Percentiles rank a stretch among this genome's conserved stretches.
Conservation (phyloP, 2,113 vertebrate species). For the Romanogobio albipinnatus region DNA sequence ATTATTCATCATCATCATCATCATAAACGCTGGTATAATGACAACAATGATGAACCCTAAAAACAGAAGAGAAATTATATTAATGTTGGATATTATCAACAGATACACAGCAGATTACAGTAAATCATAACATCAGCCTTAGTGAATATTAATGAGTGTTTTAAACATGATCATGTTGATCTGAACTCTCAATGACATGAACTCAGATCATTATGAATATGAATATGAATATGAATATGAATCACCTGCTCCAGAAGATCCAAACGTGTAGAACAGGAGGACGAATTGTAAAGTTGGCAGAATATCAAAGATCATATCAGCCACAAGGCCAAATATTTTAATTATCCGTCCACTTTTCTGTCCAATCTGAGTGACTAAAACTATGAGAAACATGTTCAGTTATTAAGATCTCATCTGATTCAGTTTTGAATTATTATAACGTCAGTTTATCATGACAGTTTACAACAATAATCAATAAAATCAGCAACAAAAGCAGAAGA, state of each 20-base stretch:
- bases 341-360: background rate
- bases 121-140: background rate
- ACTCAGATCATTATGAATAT: background rate
- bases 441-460: background rate
- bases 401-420: background rate
- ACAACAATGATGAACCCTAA: background rate
- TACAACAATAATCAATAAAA: background rate
- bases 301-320: background rate
- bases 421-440: background rate
- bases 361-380: background rate
- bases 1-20: background rate
- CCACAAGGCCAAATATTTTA: background rate
- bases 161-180: background rate
- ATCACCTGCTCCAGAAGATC: background rate
- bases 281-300: background rate
- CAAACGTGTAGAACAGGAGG: slow-evolving; percentile 3
- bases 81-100: background rate
- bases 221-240: background rate
- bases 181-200: background rate
- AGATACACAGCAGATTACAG: background rate
- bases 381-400: background rate
- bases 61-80: background rate
- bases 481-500: background rate
- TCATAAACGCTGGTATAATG: background rate
- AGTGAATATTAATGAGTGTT: background rate